Evolutionary conservation across 2,888 invertebrate species (phyloP).

Genomic region (Imbricaverruca yamaguchii): DNA sequence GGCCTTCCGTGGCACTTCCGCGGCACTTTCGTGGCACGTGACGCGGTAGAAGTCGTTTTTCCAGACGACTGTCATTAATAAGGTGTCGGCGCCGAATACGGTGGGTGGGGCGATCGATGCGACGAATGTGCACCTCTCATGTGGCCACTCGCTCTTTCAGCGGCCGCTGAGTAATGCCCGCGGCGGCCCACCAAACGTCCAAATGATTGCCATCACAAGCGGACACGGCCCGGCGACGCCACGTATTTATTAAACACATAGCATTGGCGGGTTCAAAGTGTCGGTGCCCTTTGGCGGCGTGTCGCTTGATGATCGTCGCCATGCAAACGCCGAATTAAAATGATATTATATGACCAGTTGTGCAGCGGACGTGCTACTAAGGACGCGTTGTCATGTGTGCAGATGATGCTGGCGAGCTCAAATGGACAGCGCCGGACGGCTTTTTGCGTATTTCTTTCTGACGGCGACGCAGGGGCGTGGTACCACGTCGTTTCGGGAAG

Average conservation of each 20-base stretch:
- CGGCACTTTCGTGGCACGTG: no score
- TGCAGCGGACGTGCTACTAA: not conserved
- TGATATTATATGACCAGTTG: not conserved
- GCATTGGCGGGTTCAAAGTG: not conserved
- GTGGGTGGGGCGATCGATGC: not conserved
- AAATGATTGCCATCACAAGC: not conserved
- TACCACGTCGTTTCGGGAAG: not conserved
- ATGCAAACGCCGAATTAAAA: constrained; percentile 8
- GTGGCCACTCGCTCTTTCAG: not conserved
- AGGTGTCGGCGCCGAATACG: not conserved
- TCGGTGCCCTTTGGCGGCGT: not conserved
- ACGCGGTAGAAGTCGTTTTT: no score
- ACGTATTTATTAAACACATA: constrained; percentile 4
- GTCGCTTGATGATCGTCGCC: not conserved
- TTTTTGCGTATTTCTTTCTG: not conserved
- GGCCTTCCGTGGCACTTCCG: no score
- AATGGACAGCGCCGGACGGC: not conserved
- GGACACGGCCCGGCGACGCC: not conserved
- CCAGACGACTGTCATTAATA: not conserved
- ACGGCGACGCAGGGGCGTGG: not conserved
- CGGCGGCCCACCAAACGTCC: not conserved
- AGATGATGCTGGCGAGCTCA: not conserved
- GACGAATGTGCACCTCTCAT: constrained; percentile 3
- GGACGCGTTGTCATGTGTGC: not conserved
- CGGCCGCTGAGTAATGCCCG: not conserved